Evolutionary conservation across 2,113 vertebrate genomes (phyloP), one percentile per base, ranked within the genome.

Genomic region (Chaenocephalus aceratus): DNA sequence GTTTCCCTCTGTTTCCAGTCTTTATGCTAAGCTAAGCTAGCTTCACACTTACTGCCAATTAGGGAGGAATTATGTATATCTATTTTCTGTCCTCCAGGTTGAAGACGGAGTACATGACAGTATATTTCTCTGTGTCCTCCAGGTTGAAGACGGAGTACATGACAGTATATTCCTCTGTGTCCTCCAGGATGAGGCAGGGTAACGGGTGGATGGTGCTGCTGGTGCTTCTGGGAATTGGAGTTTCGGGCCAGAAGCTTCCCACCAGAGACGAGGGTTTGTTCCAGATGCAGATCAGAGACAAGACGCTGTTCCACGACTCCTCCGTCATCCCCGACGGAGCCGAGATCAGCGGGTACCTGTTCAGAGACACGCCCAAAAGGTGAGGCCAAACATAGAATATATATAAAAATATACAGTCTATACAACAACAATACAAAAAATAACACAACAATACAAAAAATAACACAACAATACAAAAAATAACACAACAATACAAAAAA

Each of bases 251-350:
- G 95, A 99, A 99, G 89, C 65, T 99, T 12, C 98, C 98, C 48
- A 99, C 98, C 2, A 95, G 98, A 70, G 97, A 99, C 77, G 98
- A 99, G 82, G 97, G 97, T 11, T 96, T 99, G 79, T 99, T 99
- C 86, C 98, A 99, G 93, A 97, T 97, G 97, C 98, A 99, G 93
- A 98, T 99, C 84, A 94, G 94, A 80, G 97, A 99, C 94, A 98
- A 98, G 80, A 89, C 96, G 0, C 92, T 97, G 84, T 98, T 98
- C 80, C 98, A 99, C 0, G 97, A 98, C 89, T 97, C 98, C 0
- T 97, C 98, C 0, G 96, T 98, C 77, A 94, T 99, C 79, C 98
- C 98, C 0, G 98, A 99, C 0, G 98, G 98, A 90, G 98, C 98
- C 0, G 98, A 99, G 92, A 97, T 99, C 85, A 98, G 95, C 54